Evolutionary conservation across 2,797 vertebrate species (phyloP), one percentile per base, ranked within the genome.

Genomic region (Siniperca undulata): DNA sequence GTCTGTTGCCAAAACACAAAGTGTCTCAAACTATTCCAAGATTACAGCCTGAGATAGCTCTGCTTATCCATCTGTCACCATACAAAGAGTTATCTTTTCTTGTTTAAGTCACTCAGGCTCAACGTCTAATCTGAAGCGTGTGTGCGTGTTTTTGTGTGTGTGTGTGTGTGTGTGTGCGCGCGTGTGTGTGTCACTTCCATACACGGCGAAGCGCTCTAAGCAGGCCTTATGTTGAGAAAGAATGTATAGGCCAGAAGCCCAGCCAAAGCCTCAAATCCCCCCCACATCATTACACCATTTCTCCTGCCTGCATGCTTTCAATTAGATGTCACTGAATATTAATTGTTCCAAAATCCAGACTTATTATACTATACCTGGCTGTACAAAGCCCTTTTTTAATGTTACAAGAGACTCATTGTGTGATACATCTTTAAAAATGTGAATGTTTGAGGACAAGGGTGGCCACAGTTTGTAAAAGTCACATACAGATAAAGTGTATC

Each of bases 1-100:
- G 58, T 87, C 86, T 95, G 94, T 95, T 96, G 95, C 94, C 96
- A 95, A 95, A 96, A 95, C 93, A 95, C 83, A 88, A 93, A 86
- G 85, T 93, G 90, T 91, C 90, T 94, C 75, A 88, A 89, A 92
- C 83, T 90, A 86, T 92, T 94, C 90, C 91, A 87, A 91, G 92
- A 94, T 94, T 92, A 92, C 82, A 91, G 92, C 86, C 83, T 56
- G 69, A 88, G 87, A 91, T 88, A 86, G 84, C 68, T 66, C 73
- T 81, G 76, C 91, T 94, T 91, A 92, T 92, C 93, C 86, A 82
- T 92, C 89, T 94, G 92, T 95, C 95, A 91, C 85, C 84, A 71
- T 86, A 80, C 87, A 82, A 82, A 92, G 88, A 91, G 90, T 92
- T 87, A 89, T 90, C 88, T 91, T 89, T 82, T 90, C 88, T 93